Conservation (phyloP, 2,888 invertebrate genomes). For the Protodeltote pygarga region DNA sequence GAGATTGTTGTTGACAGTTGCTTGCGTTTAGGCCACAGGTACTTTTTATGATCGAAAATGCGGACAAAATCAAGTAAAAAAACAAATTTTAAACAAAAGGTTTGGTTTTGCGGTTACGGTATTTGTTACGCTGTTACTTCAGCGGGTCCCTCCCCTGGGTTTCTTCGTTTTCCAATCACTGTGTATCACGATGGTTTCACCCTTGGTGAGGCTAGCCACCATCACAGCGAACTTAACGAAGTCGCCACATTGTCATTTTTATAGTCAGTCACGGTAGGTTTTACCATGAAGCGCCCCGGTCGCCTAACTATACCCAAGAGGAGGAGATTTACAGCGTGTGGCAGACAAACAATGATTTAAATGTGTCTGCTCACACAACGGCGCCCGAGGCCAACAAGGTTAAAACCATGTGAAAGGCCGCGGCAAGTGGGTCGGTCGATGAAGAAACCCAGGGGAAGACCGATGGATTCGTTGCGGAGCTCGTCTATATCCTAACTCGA, state of each 20-base stretch:
- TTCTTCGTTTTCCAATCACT: slow-evolving; percentile 22
- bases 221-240: slow-evolving; percentile 3
- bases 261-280: neutral
- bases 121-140: slow-evolving; percentile 11
- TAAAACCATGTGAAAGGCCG: slow-evolving; percentile 4
- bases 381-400: slow-evolving; percentile 6
- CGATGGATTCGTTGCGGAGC: neutral
- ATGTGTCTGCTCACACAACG: neutral
- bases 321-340: slow-evolving; percentile 1
- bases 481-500: neutral
- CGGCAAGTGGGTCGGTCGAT: slow-evolving; percentile 15
- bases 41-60: too few species aligned
- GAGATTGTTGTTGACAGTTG: too few species aligned
- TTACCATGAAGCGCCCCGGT: slow-evolving; percentile 8
- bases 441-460: slow-evolving; percentile 20
- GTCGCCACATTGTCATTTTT: slow-evolving; percentile 16
- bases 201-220: slow-evolving; percentile 10
- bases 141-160: slow-evolving; percentile 17
- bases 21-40: too few species aligned
- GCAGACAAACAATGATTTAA: neutral
- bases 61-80: too few species aligned
- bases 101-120: slow-evolving; percentile 6
- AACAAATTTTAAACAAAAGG: slow-evolving; percentile 1
- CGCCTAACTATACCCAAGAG: slow-evolving; percentile 13
- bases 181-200: neutral